Conservation (phyloP, 2,113 vertebrate genomes). For the Nymphicus hollandicus region DNA sequence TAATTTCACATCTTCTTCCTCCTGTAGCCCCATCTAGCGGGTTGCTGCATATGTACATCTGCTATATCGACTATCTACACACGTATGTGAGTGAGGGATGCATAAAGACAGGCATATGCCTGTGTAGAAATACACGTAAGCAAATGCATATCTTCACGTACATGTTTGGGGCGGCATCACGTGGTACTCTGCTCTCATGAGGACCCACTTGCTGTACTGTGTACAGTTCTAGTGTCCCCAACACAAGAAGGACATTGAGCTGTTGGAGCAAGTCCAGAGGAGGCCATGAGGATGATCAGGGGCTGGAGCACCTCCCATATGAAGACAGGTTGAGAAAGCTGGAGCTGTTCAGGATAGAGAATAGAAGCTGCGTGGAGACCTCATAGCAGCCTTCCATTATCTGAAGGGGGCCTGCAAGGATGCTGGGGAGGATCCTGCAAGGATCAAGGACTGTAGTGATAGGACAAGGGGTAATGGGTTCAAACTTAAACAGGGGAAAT, state of each 20-base stretch:
- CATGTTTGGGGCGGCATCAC: neutral
- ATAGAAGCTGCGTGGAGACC: neutral
- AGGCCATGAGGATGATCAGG: neutral
- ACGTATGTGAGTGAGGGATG: rapidly evolving
- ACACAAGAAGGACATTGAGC: neutral
- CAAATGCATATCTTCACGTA: neutral
- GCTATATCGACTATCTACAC: rapidly evolving
- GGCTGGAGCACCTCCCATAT: neutral
- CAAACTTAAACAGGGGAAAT: neutral
- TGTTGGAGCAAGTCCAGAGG: neutral
- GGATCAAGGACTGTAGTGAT: neutral
- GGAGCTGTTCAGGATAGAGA: neutral
- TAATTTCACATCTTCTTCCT: neutral
- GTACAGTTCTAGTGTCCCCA: neutral
- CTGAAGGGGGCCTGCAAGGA: neutral
- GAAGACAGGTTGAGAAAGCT: neutral
- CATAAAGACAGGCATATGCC: neutral
- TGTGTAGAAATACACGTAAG: neutral
- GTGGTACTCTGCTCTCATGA: neutral
- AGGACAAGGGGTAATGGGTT: neutral
- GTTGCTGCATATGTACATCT: neutral
- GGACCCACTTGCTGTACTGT: neutral
- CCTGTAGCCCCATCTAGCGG: conserved; percentile 17
- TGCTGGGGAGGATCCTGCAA: neutral
- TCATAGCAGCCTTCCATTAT: neutral